Evolutionary conservation across 2,797 vertebrate species (phyloP).

Genomic region (Lophius americanus): DNA sequence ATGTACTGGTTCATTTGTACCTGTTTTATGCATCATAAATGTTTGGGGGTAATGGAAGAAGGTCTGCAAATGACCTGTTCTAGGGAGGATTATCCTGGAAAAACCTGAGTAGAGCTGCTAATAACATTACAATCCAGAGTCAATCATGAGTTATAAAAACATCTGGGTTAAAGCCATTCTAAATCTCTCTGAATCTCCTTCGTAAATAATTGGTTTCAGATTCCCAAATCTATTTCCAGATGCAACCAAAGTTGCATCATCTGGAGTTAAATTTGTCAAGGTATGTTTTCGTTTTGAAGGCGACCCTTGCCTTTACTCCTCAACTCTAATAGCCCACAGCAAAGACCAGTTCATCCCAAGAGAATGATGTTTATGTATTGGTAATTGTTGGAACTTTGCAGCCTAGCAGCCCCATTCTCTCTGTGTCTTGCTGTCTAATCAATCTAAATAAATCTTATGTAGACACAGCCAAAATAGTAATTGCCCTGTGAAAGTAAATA

Average conservation of each 20-base stretch:
- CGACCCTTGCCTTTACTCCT: constrained; percentile 49
- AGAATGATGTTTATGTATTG: constrained; percentile 64
- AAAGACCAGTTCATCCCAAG: constrained; percentile 60
- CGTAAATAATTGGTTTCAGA: constrained; percentile 74
- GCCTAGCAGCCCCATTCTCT: constrained; percentile 39
- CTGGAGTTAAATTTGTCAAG: constrained; percentile 58
- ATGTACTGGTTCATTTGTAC: constrained; percentile 3
- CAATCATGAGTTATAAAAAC: constrained; percentile 69
- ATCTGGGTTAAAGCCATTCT: constrained; percentile 68
- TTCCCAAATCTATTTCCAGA: constrained; percentile 66
- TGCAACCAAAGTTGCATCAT: constrained; percentile 69
- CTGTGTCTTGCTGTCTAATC: constrained; percentile 63
- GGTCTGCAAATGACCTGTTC: constrained; percentile 62
- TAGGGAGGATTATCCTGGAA: constrained; percentile 49
- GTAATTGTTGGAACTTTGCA: constrained; percentile 56
- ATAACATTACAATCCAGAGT: constrained; percentile 67
- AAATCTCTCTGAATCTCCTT: constrained; percentile 63
- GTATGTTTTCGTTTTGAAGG: constrained; percentile 64
- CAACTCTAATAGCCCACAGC: constrained; percentile 58
- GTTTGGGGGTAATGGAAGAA: constrained; percentile 42
- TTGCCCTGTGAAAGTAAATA: constrained; percentile 69
- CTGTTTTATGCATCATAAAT: constrained; percentile 36
- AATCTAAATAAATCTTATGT: constrained; percentile 65
- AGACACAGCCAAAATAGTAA: constrained; percentile 60
- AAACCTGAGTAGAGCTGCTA: constrained; percentile 56